A percentile compares a stretch with the other conserved stretches of the same genome.
These are phyloP conservation scores for Drosophila nigricruria DNA, from an alignment of 2,888 invertebrate species.

Conservation along the genomic window DNA sequence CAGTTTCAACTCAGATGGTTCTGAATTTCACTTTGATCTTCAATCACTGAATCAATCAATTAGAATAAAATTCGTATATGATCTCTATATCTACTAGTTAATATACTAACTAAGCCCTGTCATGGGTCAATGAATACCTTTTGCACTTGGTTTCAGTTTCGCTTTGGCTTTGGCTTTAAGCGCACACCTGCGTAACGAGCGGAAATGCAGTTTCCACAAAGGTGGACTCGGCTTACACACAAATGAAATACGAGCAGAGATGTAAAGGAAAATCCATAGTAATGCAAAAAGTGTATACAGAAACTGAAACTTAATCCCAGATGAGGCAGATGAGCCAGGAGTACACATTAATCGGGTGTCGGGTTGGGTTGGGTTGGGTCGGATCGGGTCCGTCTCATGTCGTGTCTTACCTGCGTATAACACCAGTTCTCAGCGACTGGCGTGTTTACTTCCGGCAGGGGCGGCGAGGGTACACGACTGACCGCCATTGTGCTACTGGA, in stretches of 20 bases:
- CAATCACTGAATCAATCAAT: neutral
- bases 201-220: conserved; percentile 67
- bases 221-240: conserved; percentile 59
- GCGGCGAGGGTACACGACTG: conserved; percentile 98
- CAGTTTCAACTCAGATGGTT: too few relatives aligned
- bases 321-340: conserved; percentile 7
- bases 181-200: conserved; percentile 54
- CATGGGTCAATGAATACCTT: neutral
- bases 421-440: conserved; percentile 99
- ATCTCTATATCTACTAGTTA: neutral
- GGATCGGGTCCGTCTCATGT: too few relatives aligned
- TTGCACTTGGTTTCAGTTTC: conserved; percentile 12
- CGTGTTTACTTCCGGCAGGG: conserved; percentile 97
- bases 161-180: neutral
- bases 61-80: too few relatives aligned
- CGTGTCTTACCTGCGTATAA: conserved; percentile 96
- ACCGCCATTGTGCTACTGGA: conserved; percentile 97
- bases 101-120: neutral
- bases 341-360: neutral
- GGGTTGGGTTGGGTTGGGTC: neutral
- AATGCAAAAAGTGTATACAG: conserved; percentile 50
- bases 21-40: neutral
- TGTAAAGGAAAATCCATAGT: conserved; percentile 62
- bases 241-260: conserved; percentile 56
- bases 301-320: conserved; percentile 61